Evolutionary conservation across 1,140 invertebrate species (phyloP).

Genomic region (Mya arenaria): DNA sequence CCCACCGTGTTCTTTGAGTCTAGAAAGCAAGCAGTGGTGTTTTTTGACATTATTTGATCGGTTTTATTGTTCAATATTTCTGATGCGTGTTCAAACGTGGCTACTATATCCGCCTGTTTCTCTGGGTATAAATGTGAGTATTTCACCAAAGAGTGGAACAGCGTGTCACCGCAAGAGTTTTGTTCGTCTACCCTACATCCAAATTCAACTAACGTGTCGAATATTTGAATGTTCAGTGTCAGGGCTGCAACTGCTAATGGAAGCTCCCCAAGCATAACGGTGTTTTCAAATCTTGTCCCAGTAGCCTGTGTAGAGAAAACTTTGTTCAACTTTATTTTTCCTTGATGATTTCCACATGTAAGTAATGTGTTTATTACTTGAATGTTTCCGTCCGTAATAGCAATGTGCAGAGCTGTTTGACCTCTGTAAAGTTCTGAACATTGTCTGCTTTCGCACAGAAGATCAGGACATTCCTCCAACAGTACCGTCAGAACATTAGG

Average conservation of each 20-base stretch:
- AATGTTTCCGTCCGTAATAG: slow-evolving; percentile 61
- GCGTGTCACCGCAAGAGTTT: slow-evolving; percentile 64
- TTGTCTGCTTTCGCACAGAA: slow-evolving; percentile 43
- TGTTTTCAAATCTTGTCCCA: slow-evolving; percentile 62
- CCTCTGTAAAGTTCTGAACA: slow-evolving; percentile 60
- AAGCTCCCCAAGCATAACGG: slow-evolving; percentile 70
- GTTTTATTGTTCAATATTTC: neutral
- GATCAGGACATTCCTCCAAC: slow-evolving; percentile 34
- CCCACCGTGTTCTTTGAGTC: neutral
- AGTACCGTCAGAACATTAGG: slow-evolving; percentile 32
- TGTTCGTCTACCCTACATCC: slow-evolving; percentile 49
- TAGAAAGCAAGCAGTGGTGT: too few species aligned
- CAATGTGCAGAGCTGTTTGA: slow-evolving; percentile 69
- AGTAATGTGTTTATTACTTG: slow-evolving; percentile 52
- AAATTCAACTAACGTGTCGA: slow-evolving; percentile 56
- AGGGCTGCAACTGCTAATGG: slow-evolving; percentile 67
- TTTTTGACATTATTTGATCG: too few species aligned
- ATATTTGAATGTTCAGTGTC: slow-evolving; percentile 56
- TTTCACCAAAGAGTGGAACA: slow-evolving; percentile 65
- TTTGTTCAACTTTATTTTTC: neutral
- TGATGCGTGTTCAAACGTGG: slow-evolving; percentile 53
- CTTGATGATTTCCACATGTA: neutral
- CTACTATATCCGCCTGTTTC: slow-evolving; percentile 51
- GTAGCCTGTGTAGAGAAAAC: slow-evolving; percentile 50
- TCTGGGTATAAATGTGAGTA: slow-evolving; percentile 67